A percentile compares a stretch with the other conserved stretches of the same genome.
phyloP scores from a whole-genome alignment of 2,888 invertebrate species.

The Hydrotaea diabolus region DNA sequence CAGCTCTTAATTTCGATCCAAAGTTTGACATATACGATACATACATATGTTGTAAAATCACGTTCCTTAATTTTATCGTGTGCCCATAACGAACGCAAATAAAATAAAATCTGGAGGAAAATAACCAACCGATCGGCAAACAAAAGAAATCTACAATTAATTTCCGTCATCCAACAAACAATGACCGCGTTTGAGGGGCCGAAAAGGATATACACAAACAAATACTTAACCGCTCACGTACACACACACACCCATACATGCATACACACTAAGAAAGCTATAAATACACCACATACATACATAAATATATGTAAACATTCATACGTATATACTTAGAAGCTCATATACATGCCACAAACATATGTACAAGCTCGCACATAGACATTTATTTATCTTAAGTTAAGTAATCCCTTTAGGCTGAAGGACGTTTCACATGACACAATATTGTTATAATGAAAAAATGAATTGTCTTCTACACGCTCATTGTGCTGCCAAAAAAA shows the following conservation, averaged over 20 bases:
- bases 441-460: slow-evolving; percentile 54
- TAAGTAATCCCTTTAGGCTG: slow-evolving; percentile 65
- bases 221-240: not conserved
- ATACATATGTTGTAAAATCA: slow-evolving; percentile 21
- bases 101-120: not conserved
- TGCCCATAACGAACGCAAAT: slow-evolving; percentile 7
- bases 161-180: slow-evolving; percentile 18
- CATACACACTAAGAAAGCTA: not conserved
- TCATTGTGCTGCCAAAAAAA: slow-evolving; percentile 47
- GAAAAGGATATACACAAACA: slow-evolving; percentile 8
- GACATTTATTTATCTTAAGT: slow-evolving; percentile 47
- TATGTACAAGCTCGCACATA: not conserved
- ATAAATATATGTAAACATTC: too few relatives aligned
- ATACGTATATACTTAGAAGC: not conserved
- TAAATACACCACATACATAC: too few relatives aligned
- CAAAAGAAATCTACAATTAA: slow-evolving; percentile 22
- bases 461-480: slow-evolving; percentile 50
- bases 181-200: not conserved
- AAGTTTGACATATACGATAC: slow-evolving; percentile 17
- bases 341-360: not conserved
- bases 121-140: not conserved
- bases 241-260: not conserved
- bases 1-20: not conserved
- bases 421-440: slow-evolving; percentile 66
- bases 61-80: not conserved